A percentile compares a stretch with the other conserved stretches of the same genome.
phyloP scores from a whole-genome alignment of 2,888 invertebrate genomes.

The Micropterix aruncella region DNA sequence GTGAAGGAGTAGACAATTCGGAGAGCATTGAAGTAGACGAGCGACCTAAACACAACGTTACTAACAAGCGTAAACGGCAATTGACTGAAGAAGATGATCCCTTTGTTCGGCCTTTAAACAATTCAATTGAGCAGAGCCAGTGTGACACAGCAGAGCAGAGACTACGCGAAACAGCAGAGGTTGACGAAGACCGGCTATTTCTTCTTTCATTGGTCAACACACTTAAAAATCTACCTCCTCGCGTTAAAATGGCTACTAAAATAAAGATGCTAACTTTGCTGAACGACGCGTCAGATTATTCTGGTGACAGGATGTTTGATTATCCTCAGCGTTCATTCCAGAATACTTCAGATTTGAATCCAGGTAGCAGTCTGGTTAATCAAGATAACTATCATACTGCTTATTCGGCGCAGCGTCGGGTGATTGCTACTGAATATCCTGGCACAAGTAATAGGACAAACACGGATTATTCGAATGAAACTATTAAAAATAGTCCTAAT shows the following conservation, averaged over 20 bases:
- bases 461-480: too few species aligned
- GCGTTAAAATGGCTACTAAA: constrained; percentile 10
- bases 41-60: constrained; percentile 8
- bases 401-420: too few species aligned
- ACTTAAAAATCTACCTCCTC: constrained; percentile 10
- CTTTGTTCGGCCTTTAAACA: constrained; percentile 10
- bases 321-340: constrained; percentile 10
- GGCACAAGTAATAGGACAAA: too few species aligned
- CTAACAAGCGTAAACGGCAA: constrained; percentile 3
- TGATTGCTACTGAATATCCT: too few species aligned
- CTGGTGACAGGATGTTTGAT: constrained; percentile 10
- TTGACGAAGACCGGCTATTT: constrained; percentile 12
- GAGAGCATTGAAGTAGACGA: constrained; percentile 7
- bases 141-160: too few species aligned
- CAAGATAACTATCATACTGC: too few species aligned
- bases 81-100: constrained; percentile 9
- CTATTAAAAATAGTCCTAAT: too few species aligned
- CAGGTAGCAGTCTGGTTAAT: too few species aligned
- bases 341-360: too few species aligned
- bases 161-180: constrained; percentile 11
- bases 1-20: constrained; percentile 6
- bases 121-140: constrained; percentile 11
- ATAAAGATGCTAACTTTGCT: constrained; percentile 12
- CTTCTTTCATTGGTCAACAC: constrained; percentile 11
- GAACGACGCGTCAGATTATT: constrained; percentile 10